phyloP scores from a whole-genome alignment of 2,888 invertebrate species.

The Neocrepidodera transversa region DNA sequence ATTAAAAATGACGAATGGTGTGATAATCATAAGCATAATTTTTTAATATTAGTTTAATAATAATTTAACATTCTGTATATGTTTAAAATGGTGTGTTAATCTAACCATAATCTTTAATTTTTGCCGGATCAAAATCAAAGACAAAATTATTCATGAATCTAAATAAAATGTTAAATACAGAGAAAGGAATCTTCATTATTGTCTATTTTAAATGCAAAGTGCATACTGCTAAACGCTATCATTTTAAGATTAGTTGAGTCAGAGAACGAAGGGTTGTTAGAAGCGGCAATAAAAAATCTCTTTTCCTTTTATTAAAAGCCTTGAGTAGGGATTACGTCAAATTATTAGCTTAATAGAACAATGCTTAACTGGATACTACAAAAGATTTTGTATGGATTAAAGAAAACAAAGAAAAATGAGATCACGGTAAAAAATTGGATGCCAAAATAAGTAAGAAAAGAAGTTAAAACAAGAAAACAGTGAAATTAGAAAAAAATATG shows the following conservation, averaged over 20 bases:
- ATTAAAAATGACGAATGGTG: no score
- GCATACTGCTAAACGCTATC: conserved; percentile 19
- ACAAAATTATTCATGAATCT: conserved; percentile 19
- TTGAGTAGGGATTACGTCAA: conserved; percentile 4
- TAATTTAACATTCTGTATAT: no score
- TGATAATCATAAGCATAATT: no score
- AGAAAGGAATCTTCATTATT: conserved; percentile 20
- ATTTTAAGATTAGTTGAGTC: conserved; percentile 29
- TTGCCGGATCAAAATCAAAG: conserved; percentile 12
- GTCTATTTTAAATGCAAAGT: conserved; percentile 23
- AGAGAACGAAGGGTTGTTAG: conserved; percentile 26
- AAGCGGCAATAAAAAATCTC: conserved; percentile 7
- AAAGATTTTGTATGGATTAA: no score
- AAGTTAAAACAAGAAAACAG: no score
- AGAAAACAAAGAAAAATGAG: no score
- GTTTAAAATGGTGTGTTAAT: background rate
- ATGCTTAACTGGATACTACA: no score
- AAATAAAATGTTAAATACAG: conserved; percentile 25
- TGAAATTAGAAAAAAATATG: no score
- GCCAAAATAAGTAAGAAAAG: no score
- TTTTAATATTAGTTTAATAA: no score
- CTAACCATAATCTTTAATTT: conserved; percentile 1
- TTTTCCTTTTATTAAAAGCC: conserved; percentile 23
- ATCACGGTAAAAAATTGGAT: no score
- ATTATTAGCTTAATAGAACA: no score